Base-by-base conservation (phyloP, 2,888 invertebrate species). In the Parnassius smintheus region DNA sequence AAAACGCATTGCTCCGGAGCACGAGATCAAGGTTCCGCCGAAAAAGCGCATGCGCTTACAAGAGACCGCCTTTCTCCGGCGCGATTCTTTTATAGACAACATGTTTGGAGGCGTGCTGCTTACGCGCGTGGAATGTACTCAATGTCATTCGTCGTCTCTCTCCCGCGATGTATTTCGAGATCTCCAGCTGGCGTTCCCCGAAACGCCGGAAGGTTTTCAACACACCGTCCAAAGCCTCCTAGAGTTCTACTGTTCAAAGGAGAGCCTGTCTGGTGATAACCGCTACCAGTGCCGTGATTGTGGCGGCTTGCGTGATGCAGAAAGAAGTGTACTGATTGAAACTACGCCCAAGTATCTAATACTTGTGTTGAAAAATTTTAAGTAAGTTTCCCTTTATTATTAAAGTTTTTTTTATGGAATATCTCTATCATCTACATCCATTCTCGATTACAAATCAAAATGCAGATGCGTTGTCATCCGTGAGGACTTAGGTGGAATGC, bases 81-180 rank as follows among this genome's bases (percentile, higher is more conserved):
- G 49, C 18, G 83, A 83, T 44, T 88, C 90, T 0, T 82, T 80
- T 67, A 80, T 96, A 1, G 95, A 96, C 74, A 93, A 93, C 66
- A 94, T 95, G 61, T 96, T 97, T 74, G 96, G 96, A 0, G 97
- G 97, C 0, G 94, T 95, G 62, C 87, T 96, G 42, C 93, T 94
- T 9, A 96, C 96, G 0, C 94, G 95, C 0, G 95, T 96, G 45
- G 94, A 94, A 70, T 98, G 97, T 80, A 91, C 93, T 13, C 93
- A 92, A 58, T 98, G 97, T 78, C 91, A 93, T 61, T 93, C 94
- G 8, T 93, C 94, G 62, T 96, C 96, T 1, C 93, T 94, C 61
- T 95, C 95, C 35, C 94, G 94, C 0, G 97, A 97, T 79, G 93
- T 93, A 59, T 97, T 97, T 85, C 94, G 96, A 7, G 97, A 97